These are phyloP conservation scores for Dicyrtomina minuta DNA, from an alignment of 2,888 invertebrate species.

Conservation along the genomic window DNA sequence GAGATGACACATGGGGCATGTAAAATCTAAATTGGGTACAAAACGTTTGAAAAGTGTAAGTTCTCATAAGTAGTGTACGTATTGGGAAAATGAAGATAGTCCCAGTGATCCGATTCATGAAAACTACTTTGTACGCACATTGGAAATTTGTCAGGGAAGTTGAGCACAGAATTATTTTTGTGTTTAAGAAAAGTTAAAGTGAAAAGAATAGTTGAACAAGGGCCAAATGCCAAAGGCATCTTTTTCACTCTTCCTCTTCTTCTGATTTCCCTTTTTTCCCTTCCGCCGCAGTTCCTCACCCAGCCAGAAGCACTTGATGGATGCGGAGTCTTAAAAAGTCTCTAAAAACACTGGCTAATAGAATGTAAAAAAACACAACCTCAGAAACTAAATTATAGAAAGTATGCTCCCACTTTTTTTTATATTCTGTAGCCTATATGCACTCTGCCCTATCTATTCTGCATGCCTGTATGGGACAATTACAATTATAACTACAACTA, in stretches of 20 bases:
- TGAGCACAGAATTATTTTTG: constrained; percentile 35
- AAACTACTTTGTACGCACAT: constrained; percentile 30
- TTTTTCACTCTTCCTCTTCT: constrained; percentile 8
- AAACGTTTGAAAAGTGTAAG: too few species aligned
- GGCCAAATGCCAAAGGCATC: constrained; percentile 29
- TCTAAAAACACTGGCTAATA: constrained; percentile 7
- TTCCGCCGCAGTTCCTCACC: constrained; percentile 3
- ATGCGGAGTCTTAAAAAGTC: constrained; percentile 25
- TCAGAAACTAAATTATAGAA: too few species aligned
- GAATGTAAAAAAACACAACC: too few species aligned
- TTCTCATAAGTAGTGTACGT: too few species aligned
- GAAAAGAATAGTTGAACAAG: constrained; percentile 29
- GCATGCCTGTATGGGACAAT: too few species aligned
- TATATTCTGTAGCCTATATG: too few species aligned
- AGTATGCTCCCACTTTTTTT: too few species aligned
- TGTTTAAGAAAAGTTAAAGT: constrained; percentile 23
- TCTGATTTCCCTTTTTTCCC: neutral
- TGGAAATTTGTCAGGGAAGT: constrained; percentile 35
- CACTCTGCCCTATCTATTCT: too few species aligned
- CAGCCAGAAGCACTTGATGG: constrained; percentile 25
- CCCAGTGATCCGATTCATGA: constrained; percentile 33
- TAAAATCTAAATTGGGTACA: too few species aligned
- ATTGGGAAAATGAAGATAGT: neutral
- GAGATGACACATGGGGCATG: too few species aligned
- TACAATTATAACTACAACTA: too few species aligned